phyloP scores from a whole-genome alignment of 2,113 vertebrate genomes.

The Cervus canadensis region DNA sequence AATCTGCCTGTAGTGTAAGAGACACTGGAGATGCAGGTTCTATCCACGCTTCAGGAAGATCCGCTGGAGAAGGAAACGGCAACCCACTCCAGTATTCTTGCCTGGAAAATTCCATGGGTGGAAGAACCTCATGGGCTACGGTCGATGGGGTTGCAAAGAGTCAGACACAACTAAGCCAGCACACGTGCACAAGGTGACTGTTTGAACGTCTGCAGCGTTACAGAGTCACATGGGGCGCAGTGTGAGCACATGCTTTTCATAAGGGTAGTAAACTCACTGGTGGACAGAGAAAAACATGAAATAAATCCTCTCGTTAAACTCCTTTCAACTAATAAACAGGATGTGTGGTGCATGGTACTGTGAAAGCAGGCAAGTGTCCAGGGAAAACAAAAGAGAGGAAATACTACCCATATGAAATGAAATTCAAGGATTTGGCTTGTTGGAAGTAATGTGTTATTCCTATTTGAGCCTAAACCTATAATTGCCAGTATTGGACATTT shows the following conservation, averaged over 20 bases:
- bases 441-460: conserved; percentile 29
- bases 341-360: conserved; percentile 37
- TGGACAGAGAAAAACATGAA: conserved; percentile 52
- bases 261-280: conserved; percentile 26
- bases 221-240: neutral
- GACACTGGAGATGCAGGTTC: neutral
- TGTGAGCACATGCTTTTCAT: neutral
- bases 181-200: neutral
- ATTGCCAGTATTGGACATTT: neutral
- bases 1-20: neutral
- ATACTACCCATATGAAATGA: conserved; percentile 41
- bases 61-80: neutral
- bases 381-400: conserved; percentile 59
- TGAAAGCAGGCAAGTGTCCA: conserved; percentile 48
- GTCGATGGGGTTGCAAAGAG: neutral
- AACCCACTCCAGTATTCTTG: neutral
- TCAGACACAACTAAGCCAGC: neutral
- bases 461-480: conserved; percentile 28
- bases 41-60: neutral
- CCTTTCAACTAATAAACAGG: conserved; percentile 59
- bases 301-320: conserved; percentile 57
- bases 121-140: neutral
- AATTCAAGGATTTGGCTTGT: neutral
- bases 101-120: neutral
- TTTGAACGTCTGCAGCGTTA: neutral